Base-by-base conservation (phyloP, 1,140 invertebrate genomes). In the Prorops nasuta region DNA sequence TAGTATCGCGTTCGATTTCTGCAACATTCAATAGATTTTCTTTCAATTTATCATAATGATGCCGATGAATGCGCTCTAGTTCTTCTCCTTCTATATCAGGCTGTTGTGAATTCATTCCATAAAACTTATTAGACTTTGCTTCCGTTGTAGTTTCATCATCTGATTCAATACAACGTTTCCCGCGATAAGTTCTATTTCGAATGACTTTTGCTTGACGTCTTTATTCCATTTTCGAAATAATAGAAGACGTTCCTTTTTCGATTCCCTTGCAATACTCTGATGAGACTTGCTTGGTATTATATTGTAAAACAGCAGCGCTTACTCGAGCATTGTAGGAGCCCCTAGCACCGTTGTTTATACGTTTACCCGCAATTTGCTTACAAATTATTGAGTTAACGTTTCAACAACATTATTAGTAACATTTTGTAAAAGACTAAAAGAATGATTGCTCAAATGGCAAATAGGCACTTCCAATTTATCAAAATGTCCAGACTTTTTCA, bases 401-500 rank as follows among this genome's bases (percentile, higher is more conserved):
- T 80, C 77, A 6, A 63, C 67, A 19, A 45, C 18, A 52, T 79
- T 79, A 39, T 69, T 79, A 19, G 67, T 74, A 14, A 63, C 56
- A 46, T 73, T 62, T 1, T 58, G 37, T 7, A 78, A 44, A n/a
- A 73, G 58, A 47, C 64, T 66, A 3, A 54, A 15, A 17, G 63
- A 38, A 45, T 63, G 35, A 21, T 28, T 15, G 16, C 45, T 51
- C 2, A 67, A 39, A 28, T 51, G 39, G 14, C 17, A 34, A 2
- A 59, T 17, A n/a, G 50, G 44, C 12, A 42, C 43, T 20, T 44
- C 35, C 2, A 63, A 9, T 15, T 51, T 42, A n/a, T 50, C 3
- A 37, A 44, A 55, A 0, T 60, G 1, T 24, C 54, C 51, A 37
- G 12, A 18, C 17, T 38, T 20, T 53, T 57, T 49, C 24, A 69